Percentiles rank a stretch among this genome's conserved stretches.
Conservation (phyloP, 2,113 vertebrate species). For the Corythornis cristatus region DNA sequence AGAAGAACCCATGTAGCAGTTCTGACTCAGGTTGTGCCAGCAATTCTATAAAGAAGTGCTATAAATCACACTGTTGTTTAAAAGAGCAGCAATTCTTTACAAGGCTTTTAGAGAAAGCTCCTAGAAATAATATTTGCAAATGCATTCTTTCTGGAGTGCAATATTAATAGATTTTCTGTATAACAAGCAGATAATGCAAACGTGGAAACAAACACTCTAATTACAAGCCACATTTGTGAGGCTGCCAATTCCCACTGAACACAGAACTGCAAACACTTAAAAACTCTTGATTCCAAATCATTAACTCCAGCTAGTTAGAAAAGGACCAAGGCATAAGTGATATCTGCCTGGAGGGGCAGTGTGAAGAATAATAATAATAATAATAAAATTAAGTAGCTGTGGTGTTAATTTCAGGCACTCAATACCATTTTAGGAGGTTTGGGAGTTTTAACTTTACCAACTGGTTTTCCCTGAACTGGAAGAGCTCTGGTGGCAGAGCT, state of each 20-base stretch:
- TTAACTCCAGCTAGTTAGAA: background rate
- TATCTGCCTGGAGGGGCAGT: background rate
- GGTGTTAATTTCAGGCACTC: background rate
- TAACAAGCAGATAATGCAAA: background rate
- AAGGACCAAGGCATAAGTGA: background rate
- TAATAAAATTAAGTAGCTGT: too few species aligned
- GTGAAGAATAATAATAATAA: too few species aligned
- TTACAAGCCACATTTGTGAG: background rate
- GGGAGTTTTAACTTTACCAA: background rate
- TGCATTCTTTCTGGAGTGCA: background rate
- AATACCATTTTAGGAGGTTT: background rate
- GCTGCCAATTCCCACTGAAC: background rate
- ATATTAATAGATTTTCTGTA: background rate
- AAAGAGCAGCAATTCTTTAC: background rate
- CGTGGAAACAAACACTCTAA: background rate
- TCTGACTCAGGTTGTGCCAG: background rate
- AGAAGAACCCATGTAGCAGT: background rate
- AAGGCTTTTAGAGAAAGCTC: background rate
- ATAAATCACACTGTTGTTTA: background rate
- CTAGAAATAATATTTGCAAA: background rate
- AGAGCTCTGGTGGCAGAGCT: background rate
- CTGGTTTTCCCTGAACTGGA: background rate
- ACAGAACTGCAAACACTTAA: background rate
- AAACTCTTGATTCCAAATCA: background rate
- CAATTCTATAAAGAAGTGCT: background rate